Base-by-base conservation (phyloP, 2,113 vertebrate species). In the Aix galericulata region DNA sequence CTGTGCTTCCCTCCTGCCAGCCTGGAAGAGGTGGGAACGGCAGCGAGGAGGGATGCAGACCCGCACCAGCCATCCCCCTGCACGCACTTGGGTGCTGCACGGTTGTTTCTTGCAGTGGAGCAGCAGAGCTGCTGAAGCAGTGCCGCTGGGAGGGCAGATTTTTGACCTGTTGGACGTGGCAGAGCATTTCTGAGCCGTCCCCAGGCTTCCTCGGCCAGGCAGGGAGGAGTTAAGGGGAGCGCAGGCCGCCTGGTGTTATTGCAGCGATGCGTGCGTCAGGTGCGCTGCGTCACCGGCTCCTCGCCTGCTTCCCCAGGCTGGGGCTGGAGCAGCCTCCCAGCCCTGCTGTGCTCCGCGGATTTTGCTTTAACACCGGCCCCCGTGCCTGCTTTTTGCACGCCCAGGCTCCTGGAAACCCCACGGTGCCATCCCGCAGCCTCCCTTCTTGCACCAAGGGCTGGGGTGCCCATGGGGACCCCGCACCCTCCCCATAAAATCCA, bases 221-320 rank as follows among this genome's bases (percentile, higher is more conserved):
- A 94, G 82, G 89, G 67, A 95, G 82, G 93, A 84, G 81, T 95
- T 93, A 94, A 94, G 91, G 81, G 71, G 84, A 94, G 62, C 23
- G 38, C 66, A 64, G 53, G 77, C 81, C 4, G 73, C 11, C 1
- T 48, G 81, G 76, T 27, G 29, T 44, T 73, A 73, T 66, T 68
- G 89, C 89, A 87, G 67, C 25, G 81, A 78, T 79, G 48, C 5
- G 67, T 85, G 71, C 31, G 50, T 95, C 90, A 96, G 94, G 95
- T 91, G 76, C 88, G 92, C 11, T 83, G 42, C 75, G 25, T 95
- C 95, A 96, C 74, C 13, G 0, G 74, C 92, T 88, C 59, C 88
- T 85, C 75, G 93, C 95, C 91, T 0, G 13, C 78, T 14, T 93
- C 95, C 93, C 96, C 89, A 58, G 82, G 56, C 87, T 80, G 62